Conservation (phyloP, 2,888 invertebrate genomes). For the Seira musarum region DNA sequence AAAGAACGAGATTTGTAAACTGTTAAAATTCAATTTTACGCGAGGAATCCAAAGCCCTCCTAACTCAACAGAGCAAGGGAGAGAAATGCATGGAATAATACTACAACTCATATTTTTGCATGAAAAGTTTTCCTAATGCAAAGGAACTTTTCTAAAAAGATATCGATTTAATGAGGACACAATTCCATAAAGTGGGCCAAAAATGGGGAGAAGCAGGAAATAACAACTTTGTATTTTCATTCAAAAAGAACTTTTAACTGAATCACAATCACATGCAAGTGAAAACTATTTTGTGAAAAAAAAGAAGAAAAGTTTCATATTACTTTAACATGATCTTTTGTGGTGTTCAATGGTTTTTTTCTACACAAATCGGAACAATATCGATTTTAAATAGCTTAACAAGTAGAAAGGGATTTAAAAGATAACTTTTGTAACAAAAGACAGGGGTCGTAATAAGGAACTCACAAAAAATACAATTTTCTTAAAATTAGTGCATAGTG, state of each 20-base stretch:
- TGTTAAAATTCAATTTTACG: slow-evolving; percentile 60
- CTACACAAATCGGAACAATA: too few relatives aligned
- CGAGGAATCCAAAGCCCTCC: slow-evolving; percentile 32
- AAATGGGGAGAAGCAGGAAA: slow-evolving; percentile 36
- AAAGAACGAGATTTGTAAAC: slow-evolving; percentile 31
- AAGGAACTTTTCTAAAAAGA: slow-evolving; percentile 7
- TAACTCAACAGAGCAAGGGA: too few relatives aligned
- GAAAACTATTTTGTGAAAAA: background rate
- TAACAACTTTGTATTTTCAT: slow-evolving; percentile 35
- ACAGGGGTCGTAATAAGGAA: too few relatives aligned
- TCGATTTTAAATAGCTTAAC: too few relatives aligned
- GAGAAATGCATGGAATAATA: too few relatives aligned
- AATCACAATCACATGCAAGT: background rate
- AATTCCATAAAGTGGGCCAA: slow-evolving; percentile 37
- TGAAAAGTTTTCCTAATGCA: slow-evolving; percentile 11
- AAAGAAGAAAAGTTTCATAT: background rate
- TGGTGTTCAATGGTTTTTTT: background rate
- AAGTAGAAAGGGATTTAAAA: background rate
- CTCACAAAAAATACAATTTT: too few relatives aligned
- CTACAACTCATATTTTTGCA: too few relatives aligned
- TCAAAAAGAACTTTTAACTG: background rate
- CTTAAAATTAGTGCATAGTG: too few relatives aligned
- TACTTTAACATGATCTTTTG: background rate
- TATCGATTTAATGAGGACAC: slow-evolving; percentile 51
- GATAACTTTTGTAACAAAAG: too few relatives aligned